Percentiles rank a stretch among this genome's conserved stretches.
Evolutionary conservation across 2,797 vertebrate genomes (phyloP).

Genomic region (Manis pentadactyla): DNA sequence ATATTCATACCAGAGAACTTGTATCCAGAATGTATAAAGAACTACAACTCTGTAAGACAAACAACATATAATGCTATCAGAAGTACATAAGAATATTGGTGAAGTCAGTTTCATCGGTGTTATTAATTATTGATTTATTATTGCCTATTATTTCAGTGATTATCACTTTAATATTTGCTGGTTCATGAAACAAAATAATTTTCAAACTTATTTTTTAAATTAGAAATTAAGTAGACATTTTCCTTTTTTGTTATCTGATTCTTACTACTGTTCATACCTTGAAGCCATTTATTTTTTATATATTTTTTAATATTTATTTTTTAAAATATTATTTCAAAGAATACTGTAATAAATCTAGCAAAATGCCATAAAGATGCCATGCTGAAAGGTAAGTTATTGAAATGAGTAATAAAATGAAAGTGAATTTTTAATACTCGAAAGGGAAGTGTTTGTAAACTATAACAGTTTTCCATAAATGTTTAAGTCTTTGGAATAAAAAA

Average conservation of each 20-base stretch:
- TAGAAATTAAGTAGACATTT: not conserved
- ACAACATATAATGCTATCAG: not conserved
- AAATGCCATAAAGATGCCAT: not conserved
- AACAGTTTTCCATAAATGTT: not conserved
- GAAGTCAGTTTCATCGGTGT: not conserved
- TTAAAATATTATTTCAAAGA: no score
- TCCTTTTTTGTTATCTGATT: not conserved
- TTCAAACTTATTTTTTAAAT: not conserved
- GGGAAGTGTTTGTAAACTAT: not conserved
- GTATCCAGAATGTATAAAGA: not conserved
- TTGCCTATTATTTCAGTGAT: not conserved
- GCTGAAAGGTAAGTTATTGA: not conserved
- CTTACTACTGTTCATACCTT: not conserved
- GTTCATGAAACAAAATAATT: not conserved
- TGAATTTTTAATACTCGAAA: not conserved
- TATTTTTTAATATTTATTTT: not conserved
- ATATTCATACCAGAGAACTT: not conserved
- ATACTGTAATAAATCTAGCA: not conserved
- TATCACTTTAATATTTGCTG: not conserved
- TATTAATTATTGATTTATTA: not conserved
- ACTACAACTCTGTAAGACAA: not conserved
- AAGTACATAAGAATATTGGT: not conserved
- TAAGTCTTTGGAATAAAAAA: not conserved
- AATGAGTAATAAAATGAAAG: not conserved
- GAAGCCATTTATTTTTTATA: not conserved